phyloP scores from a whole-genome alignment of 1,140 invertebrate genomes.

The Chironomus tepperi region DNA sequence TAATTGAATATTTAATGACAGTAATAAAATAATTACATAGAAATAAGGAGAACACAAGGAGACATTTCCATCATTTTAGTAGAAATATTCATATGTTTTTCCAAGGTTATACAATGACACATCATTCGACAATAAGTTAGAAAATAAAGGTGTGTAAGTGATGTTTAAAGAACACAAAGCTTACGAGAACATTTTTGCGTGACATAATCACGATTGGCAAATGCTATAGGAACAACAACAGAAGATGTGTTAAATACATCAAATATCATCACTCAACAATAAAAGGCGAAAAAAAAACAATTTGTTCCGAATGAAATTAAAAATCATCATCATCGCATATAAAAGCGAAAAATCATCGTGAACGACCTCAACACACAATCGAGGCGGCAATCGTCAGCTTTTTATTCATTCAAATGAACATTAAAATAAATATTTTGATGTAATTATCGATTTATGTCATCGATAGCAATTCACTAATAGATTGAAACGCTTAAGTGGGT shows the following conservation, averaged over 20 bases:
- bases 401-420: not conserved
- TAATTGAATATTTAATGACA: too few species aligned
- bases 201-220: not conserved
- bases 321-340: too few species aligned
- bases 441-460: conserved; percentile 14
- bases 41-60: too few species aligned
- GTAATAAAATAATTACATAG: too few species aligned
- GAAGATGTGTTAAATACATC: not conserved
- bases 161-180: not conserved
- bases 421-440: conserved; percentile 9
- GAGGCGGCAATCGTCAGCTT: not conserved
- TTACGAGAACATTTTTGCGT: conserved; percentile 7
- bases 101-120: not conserved
- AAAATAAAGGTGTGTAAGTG: not conserved
- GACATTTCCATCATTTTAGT: not conserved
- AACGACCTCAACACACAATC: not conserved
- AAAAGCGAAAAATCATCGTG: not conserved
- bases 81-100: not conserved
- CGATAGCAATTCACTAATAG: not conserved
- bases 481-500: not conserved
- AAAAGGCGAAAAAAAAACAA: not conserved
- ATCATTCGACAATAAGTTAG: not conserved
- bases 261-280: not conserved
- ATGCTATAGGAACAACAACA: not conserved
- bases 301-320: not conserved